A percentile compares a stretch with the other conserved stretches of the same genome.
These are phyloP conservation scores for Brachyrhaphis roseni DNA, from an alignment of 2,797 vertebrate genomes.

Conservation along the genomic window DNA sequence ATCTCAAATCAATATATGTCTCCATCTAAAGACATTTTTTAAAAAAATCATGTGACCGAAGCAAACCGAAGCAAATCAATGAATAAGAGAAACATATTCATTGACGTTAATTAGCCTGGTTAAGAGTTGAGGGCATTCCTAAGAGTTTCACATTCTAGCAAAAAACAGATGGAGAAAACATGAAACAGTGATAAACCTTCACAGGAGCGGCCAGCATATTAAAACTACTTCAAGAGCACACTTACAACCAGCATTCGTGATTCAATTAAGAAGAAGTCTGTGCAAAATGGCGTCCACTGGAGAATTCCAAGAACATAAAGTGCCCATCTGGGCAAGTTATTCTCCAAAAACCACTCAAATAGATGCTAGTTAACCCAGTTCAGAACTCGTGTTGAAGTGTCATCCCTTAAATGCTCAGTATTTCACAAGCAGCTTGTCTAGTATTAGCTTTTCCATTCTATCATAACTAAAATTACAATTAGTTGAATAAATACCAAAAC, in stretches of 20 bases:
- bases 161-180: not conserved
- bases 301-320: not conserved
- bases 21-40: not conserved
- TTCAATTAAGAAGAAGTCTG: not conserved
- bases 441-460: not conserved
- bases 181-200: not conserved
- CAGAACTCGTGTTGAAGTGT: not conserved
- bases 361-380: not conserved
- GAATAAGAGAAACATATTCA: not conserved
- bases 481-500: slow-evolving; percentile 8
- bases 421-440: not conserved
- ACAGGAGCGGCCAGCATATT: not conserved
- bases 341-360: not conserved
- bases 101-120: not conserved
- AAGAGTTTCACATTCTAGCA: not conserved
- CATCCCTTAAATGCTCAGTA: not conserved
- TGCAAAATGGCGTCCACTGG: not conserved
- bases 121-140: not conserved
- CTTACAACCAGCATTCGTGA: not conserved
- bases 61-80: no score
- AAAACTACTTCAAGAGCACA: not conserved
- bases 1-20: not conserved
- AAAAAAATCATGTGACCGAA: no score
- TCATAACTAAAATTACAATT: slow-evolving; percentile 3
- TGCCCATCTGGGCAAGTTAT: not conserved